Evolutionary conservation across 2,888 invertebrate genomes (phyloP).

Genomic region (Crossocerus cetratus): DNA sequence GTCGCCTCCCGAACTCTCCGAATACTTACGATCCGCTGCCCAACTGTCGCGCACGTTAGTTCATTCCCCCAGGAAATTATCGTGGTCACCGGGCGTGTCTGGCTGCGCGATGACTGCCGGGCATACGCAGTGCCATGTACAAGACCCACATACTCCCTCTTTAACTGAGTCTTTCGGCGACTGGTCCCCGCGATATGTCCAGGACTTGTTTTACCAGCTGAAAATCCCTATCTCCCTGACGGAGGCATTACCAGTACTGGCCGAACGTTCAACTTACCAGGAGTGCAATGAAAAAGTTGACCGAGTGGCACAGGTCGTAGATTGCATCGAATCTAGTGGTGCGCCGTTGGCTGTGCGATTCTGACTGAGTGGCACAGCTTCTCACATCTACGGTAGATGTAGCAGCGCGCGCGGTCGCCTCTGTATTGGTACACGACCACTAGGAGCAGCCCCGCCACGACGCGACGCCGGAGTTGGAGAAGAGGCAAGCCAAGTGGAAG

Average conservation of each 20-base stretch:
- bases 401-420: slow-evolving; percentile 32
- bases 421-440: neutral
- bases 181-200: no score
- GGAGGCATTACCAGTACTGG: no score
- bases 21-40: neutral
- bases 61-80: neutral
- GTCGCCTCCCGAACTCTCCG: neutral
- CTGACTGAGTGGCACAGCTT: slow-evolving; percentile 66
- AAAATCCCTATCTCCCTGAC: no score
- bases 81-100: neutral
- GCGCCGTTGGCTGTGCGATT: slow-evolving; percentile 63
- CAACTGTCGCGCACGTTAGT: neutral
- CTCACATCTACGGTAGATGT: slow-evolving; percentile 52
- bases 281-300: slow-evolving; percentile 32
- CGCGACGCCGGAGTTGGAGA: slow-evolving; percentile 62
- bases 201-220: no score
- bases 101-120: neutral
- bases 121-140: no score
- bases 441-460: slow-evolving; percentile 38
- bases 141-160: no score
- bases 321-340: slow-evolving; percentile 64
- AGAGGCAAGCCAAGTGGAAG: slow-evolving; percentile 70
- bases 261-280: neutral
- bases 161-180: no score
- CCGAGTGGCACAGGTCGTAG: slow-evolving; percentile 46